These are phyloP conservation scores for Poeciliopsis turrubarensis DNA, from an alignment of 2,113 vertebrate species.

Conservation along the genomic window DNA sequence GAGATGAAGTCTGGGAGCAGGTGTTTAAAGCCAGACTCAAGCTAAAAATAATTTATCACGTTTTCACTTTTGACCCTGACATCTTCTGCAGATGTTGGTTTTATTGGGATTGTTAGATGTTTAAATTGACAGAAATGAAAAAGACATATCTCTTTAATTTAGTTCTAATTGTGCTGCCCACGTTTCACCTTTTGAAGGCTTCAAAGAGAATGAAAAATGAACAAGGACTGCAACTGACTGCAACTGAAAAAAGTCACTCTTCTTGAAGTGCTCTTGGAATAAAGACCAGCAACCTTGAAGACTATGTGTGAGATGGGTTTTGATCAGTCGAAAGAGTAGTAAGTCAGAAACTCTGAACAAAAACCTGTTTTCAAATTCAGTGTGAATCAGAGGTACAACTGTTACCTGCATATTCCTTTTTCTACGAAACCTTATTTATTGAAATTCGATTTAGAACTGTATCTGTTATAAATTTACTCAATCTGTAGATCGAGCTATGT, in stretches of 20 bases:
- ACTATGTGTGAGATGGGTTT: not conserved
- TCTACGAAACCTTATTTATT: not conserved
- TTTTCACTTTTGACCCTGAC: not conserved
- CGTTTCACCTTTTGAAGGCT: not conserved
- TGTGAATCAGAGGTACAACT: not conserved
- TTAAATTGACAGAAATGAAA: not conserved
- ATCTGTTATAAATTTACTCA: not conserved
- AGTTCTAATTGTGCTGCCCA: not conserved
- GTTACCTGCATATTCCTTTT: not conserved
- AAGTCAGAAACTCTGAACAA: not conserved
- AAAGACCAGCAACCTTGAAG: not conserved
- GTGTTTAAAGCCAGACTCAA: not conserved
- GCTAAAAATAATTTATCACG: not conserved
- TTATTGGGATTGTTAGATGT: conserved; percentile 1
- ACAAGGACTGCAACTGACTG: not conserved
- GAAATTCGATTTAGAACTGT: not conserved
- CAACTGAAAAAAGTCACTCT: not conserved
- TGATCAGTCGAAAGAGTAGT: not conserved
- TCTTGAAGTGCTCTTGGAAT: not conserved
- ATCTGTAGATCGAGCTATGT: not conserved
- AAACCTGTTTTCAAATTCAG: not conserved
- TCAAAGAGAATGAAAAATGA: not conserved
- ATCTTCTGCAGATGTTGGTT: not conserved
- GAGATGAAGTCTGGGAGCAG: not conserved
- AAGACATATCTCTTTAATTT: not conserved